Base-by-base conservation (phyloP, 2,888 invertebrate species). In the Meiosimyza decipiens region DNA sequence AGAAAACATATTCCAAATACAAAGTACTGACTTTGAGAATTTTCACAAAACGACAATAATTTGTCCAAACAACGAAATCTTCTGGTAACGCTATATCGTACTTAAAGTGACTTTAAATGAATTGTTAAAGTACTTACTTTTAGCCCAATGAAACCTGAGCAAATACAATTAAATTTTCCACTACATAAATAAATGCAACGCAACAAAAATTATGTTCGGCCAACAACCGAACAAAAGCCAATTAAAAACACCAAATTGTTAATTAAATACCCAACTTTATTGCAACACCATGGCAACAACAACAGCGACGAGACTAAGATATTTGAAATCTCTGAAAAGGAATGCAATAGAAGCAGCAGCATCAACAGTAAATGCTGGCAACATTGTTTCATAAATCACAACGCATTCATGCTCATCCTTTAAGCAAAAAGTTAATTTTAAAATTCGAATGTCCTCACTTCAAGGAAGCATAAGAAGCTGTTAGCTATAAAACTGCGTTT, bases 251-350 rank as follows among this genome's bases (percentile, higher is more conserved):
- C 49, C 57, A 57, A 59, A 68, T 68, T 68, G 68, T 68, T 68
- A 68, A 68, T 68, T 68, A 68, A 68, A 68, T 59, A 59, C 57
- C 18, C 57, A 68, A 59, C 33, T 68, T 68, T 68, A 65, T 47
- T 33, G 59, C 49, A 65, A 15, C 33, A 28, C 18, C 40, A 40
- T 40, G n/a, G 64, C 28, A 65, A 59, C 16, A n/a, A 64, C 49
- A 65, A 69, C 50, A 49, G 54, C 73, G 66, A 62, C 71, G 72
- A 72, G 66, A 72, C 71, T 72, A 73, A 77, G 73, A 57, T 68
- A 68, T 57, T 76, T 71, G 60, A 66, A 71, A 74, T 74, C 74
- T 73, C 75, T 74, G 75, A 75, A 71, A 71, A 68, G 74, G 70
- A 75, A 73, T 75, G 73, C 71, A 74, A 73, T 72, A 74, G 74